These are phyloP conservation scores for Callosobruchus maculatus DNA, from an alignment of 2,888 invertebrate species.

Conservation along the genomic window DNA sequence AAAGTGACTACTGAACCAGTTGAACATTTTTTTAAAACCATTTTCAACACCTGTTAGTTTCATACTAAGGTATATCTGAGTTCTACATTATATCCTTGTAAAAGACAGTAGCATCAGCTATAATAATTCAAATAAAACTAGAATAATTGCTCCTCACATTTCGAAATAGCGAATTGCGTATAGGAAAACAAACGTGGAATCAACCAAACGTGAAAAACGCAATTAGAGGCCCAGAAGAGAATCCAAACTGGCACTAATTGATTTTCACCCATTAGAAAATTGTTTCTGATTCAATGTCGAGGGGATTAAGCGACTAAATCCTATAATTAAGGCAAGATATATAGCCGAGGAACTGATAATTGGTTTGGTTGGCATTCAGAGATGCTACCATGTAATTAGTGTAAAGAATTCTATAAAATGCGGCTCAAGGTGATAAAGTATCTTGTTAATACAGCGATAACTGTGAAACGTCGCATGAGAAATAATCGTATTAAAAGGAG, in stretches of 20 bases:
- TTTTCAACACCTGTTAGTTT: too few relatives aligned
- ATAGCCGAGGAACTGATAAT: background rate
- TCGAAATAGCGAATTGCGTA: too few relatives aligned
- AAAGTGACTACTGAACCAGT: too few relatives aligned
- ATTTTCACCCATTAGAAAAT: background rate
- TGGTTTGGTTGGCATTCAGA: background rate
- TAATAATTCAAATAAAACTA: too few relatives aligned
- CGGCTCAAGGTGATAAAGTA: background rate
- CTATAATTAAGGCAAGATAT: background rate
- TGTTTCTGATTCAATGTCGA: background rate
- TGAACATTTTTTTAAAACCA: too few relatives aligned
- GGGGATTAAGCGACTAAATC: background rate
- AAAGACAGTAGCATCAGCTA: too few relatives aligned
- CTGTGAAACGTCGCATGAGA: background rate
- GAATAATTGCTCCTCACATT: too few relatives aligned
- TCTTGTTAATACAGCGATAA: background rate
- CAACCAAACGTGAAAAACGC: background rate
- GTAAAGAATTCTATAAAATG: background rate
- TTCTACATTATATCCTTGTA: too few relatives aligned
- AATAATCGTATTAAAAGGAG: background rate
- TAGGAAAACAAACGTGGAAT: too few relatives aligned
- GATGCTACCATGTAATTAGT: background rate
- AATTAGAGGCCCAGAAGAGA: background rate
- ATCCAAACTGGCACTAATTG: background rate
- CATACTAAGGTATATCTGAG: too few relatives aligned